Base-by-base conservation (phyloP, 2,888 invertebrate genomes). In the Drosophila bunnanda region DNA sequence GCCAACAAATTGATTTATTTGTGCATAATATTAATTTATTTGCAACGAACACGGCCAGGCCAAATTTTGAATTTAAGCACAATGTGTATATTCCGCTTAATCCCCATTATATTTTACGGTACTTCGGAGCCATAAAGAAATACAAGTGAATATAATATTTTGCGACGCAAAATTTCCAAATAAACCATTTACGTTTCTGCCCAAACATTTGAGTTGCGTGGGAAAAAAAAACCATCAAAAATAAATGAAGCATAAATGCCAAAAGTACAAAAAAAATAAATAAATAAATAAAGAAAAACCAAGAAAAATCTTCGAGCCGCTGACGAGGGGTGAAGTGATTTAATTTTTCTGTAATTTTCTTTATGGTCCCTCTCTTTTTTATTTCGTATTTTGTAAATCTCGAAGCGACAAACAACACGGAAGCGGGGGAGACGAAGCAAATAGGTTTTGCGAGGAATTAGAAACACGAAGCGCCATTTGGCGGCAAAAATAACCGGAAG, bases 231-330 rank as follows among this genome's bases (percentile, higher is more conserved):
- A 73, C 59, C 80, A 86, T 83, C 87, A 83, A 79, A 87, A 81
- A 73, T 81, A 84, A 84, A 84, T 84, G 84, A 89, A 84, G 87
- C 84, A 87, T 79, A 83, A 84, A 89, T 84, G 78, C 73, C 84
- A 81, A 76, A 71, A 82, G 65, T 44, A 57, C 20, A 48, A 72
- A 75, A 57, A 41, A 61, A 71, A 66, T n/a, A n/a, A n/a, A n/a
- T n/a, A 55, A 67, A 43, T 15, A 58, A 32, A 28, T 22, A 30
- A 62, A 48, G 36, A 43, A 54, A 64, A 34, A 50, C 13, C 32
- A 58, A 28, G 41, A 38, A 34, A 62, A 48, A 39, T 44, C 25
- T 12, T 32, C 12, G n/a, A 61, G 41, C 39, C 20, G 22, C 46
- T 36, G 32, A 13, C 36, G 52, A 38, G 65, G 55, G 59, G 54